A percentile compares a stretch with the other conserved stretches of the same genome.
Conservation (phyloP, 2,888 invertebrate species). For the Luperina nickerlii region DNA sequence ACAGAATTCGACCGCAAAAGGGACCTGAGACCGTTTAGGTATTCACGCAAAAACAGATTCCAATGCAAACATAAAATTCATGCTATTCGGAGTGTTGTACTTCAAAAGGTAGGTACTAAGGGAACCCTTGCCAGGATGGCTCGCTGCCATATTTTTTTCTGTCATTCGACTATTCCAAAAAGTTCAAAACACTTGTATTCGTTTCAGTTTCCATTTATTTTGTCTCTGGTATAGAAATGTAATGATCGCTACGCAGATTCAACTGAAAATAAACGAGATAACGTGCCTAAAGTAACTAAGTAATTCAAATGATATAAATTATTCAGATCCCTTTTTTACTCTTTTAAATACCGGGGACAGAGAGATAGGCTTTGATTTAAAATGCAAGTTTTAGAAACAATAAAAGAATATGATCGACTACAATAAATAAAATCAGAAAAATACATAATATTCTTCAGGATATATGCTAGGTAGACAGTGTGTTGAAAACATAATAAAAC, state of each 20-base stretch:
- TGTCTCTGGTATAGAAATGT: slow-evolving; percentile 9
- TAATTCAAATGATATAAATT: slow-evolving; percentile 18
- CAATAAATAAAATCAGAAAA: no score
- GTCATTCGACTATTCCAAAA: slow-evolving; percentile 35
- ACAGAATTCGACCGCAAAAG: slow-evolving; percentile 49
- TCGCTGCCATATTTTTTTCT: slow-evolving; percentile 47
- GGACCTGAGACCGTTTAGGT: slow-evolving; percentile 41
- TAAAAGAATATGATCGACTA: no score
- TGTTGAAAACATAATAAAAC: no score
- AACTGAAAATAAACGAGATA: slow-evolving; percentile 34
- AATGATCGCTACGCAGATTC: background rate
- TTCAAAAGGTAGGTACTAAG: slow-evolving; percentile 36
- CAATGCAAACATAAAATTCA: slow-evolving; percentile 42
- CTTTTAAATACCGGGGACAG: slow-evolving; percentile 20
- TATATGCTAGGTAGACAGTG: no score
- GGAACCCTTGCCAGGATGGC: slow-evolving; percentile 33
- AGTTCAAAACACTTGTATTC: slow-evolving; percentile 29
- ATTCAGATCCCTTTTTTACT: slow-evolving; percentile 28
- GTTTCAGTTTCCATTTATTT: slow-evolving; percentile 31
- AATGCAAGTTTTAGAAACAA: no score
- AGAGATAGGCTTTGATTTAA: slow-evolving; percentile 21
- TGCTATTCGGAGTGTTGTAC: slow-evolving; percentile 19
- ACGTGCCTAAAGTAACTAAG: background rate
- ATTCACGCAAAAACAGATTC: slow-evolving; percentile 51
- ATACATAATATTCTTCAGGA: no score